A percentile compares a stretch with the other conserved stretches of the same genome.
Conservation (phyloP, 2,113 vertebrate species). For the Sylvilagus bachmani region DNA sequence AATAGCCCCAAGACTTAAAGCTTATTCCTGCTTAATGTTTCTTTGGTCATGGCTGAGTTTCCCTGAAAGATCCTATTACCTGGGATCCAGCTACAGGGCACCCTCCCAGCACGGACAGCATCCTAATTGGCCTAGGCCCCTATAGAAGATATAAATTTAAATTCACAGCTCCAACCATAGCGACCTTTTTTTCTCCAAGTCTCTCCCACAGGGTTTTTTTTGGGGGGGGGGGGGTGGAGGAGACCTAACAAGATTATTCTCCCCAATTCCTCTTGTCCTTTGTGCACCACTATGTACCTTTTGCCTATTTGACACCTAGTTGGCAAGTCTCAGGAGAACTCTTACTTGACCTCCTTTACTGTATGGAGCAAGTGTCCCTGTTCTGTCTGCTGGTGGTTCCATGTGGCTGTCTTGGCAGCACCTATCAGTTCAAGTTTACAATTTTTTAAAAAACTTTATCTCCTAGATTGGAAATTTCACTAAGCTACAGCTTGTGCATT, state of each 20-base stretch:
- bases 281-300: background rate
- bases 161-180: background rate
- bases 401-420: background rate
- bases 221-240: too few species aligned
- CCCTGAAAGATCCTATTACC: too few species aligned
- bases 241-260: too few species aligned
- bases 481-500: background rate
- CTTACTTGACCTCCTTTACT: background rate
- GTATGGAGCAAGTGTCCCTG: background rate
- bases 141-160: too few species aligned
- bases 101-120: too few species aligned
- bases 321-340: background rate
- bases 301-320: background rate
- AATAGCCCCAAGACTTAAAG: too few species aligned
- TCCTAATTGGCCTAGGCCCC: too few species aligned
- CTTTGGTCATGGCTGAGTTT: too few species aligned
- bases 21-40: too few species aligned
- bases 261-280: too few species aligned
- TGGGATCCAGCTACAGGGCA: too few species aligned
- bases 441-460: background rate
- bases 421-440: background rate
- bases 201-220: background rate
- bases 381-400: background rate
- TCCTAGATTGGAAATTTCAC: background rate
- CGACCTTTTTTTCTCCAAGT: background rate